A percentile compares a stretch with the other conserved stretches of the same genome.
These are phyloP conservation scores for Ditylenchus weischeri DNA, from an alignment of 2,888 invertebrate species.

Conservation along the genomic window DNA sequence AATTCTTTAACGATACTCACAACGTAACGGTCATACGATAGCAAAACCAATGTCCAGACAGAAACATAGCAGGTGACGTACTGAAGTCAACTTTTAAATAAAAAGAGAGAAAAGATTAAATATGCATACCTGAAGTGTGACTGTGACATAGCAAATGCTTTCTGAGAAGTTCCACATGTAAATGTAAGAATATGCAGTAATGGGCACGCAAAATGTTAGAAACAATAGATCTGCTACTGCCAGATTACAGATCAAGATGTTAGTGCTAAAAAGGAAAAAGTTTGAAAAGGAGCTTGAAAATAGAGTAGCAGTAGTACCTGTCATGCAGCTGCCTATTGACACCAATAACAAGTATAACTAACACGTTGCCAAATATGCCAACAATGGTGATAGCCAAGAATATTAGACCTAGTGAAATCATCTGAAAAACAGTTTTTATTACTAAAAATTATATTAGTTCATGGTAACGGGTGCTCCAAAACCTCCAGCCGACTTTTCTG, in stretches of 20 bases:
- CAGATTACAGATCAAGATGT: constrained; percentile 81
- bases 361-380: constrained; percentile 80
- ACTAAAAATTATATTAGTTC: too few species aligned
- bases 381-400: constrained; percentile 80
- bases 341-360: constrained; percentile 81
- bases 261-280: constrained; percentile 64
- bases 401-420: constrained; percentile 58
- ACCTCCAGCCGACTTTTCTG: too few species aligned
- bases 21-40: constrained; percentile 82
- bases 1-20: constrained; percentile 58
- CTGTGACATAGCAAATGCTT: constrained; percentile 32
- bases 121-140: constrained; percentile 13
- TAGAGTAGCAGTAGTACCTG: constrained; percentile 20
- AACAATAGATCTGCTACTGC: constrained; percentile 84
- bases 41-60: constrained; percentile 84
- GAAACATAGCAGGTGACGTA: constrained; percentile 86
- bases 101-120: too few species aligned
- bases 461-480: too few species aligned
- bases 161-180: constrained; percentile 32
- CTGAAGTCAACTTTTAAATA: constrained; percentile 63
- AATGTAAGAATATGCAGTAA: constrained; percentile 59
- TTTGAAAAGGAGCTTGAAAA: too few species aligned
- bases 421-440: background rate
- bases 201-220: constrained; percentile 86
- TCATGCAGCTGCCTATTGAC: constrained; percentile 84